Conservation (phyloP, 2,113 vertebrate species). For the Larimichthys crocea region DNA sequence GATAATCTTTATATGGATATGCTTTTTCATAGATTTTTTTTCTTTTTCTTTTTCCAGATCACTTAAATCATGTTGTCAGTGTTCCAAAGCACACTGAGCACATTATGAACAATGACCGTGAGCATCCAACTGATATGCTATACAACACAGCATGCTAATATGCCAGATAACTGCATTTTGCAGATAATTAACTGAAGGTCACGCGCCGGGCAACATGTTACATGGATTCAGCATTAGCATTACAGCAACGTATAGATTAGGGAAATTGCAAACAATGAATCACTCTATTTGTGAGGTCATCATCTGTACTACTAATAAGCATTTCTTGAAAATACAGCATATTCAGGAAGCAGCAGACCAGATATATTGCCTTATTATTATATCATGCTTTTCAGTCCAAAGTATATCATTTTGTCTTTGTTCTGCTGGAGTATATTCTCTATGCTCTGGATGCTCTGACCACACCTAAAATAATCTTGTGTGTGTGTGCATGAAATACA, state of each 20-base stretch:
- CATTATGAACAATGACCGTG: constrained; percentile 6
- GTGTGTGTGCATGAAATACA: neutral
- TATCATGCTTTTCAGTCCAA: neutral
- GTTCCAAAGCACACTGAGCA: neutral
- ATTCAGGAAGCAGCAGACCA: neutral
- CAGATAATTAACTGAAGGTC: neutral
- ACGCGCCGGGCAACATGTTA: neutral
- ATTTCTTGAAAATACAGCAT: neutral
- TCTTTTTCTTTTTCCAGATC: neutral
- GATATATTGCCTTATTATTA: neutral
- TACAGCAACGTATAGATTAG: neutral
- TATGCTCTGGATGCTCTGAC: neutral
- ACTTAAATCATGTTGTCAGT: constrained; percentile 22
- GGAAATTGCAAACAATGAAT: neutral
- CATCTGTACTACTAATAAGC: neutral
- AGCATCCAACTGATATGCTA: constrained; percentile 13
- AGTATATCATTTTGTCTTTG: neutral
- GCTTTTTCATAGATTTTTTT: neutral
- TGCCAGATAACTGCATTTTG: neutral
- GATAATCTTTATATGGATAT: constrained; percentile 40
- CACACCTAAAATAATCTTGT: neutral
- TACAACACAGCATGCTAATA: neutral
- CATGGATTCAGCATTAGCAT: neutral
- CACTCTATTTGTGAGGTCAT: neutral
- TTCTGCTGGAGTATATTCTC: neutral